Percentiles rank a stretch among this genome's conserved stretches.
Conservation (phyloP, 2,797 vertebrate genomes). For the Acrossocheilus wenchowensis region DNA sequence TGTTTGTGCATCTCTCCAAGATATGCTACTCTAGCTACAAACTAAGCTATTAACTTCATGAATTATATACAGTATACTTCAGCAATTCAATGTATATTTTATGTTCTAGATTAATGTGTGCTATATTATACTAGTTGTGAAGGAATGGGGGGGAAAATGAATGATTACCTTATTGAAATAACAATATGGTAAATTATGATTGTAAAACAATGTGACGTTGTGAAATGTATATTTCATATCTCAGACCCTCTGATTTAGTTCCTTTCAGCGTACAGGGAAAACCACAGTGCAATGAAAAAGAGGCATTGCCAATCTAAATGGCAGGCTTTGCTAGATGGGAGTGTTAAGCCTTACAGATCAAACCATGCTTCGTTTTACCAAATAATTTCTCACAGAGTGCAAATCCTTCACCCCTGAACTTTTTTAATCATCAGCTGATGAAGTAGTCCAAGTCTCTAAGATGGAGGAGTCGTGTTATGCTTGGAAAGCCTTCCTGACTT, state of each 20-base stretch:
- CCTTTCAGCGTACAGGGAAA: conserved; percentile 19
- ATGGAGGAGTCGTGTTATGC: conserved; percentile 72
- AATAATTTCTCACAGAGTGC: conserved; percentile 65
- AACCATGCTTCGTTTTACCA: conserved; percentile 58
- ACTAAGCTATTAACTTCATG: neutral
- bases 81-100: conserved; percentile 25
- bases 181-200: conserved; percentile 43
- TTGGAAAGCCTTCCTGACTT: conserved; percentile 70
- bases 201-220: conserved; percentile 33
- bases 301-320: conserved; percentile 53
- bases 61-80: neutral
- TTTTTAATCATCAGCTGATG: conserved; percentile 76
- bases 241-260: conserved; percentile 54
- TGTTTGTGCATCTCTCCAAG: neutral
- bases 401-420: conserved; percentile 66
- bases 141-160: neutral
- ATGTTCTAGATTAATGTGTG: neutral
- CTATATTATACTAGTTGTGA: neutral
- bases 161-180: conserved; percentile 20
- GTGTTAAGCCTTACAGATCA: conserved; percentile 69
- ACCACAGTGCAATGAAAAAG: conserved; percentile 45
- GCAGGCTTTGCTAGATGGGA: conserved; percentile 54
- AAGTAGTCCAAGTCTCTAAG: conserved; percentile 70
- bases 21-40: neutral
- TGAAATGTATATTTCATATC: conserved; percentile 55